A percentile compares a stretch with the other conserved stretches of the same genome.
Evolutionary conservation across 2,888 invertebrate genomes (phyloP).

Genomic region (Stratiomys singularior): DNA sequence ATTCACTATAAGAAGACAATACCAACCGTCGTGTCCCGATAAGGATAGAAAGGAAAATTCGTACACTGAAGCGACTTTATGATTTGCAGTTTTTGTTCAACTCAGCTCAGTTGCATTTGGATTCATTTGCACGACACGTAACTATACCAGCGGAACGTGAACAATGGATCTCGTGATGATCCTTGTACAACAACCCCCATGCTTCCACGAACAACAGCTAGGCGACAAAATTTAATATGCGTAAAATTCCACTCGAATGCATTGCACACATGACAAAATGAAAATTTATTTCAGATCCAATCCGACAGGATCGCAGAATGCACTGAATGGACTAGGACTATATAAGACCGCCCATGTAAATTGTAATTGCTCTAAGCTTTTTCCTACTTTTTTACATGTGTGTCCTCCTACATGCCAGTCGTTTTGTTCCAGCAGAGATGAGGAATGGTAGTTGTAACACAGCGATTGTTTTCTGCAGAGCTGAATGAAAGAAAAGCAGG

Average conservation of each 20-base stretch:
- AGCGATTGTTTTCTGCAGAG: conserved; percentile 23
- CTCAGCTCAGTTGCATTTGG: conserved; percentile 3
- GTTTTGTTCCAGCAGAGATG: neutral
- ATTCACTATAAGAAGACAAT: conserved; percentile 48
- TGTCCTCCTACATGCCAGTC: neutral
- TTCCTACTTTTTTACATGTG: neutral
- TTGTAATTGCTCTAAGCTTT: conserved; percentile 18
- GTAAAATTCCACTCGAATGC: conserved; percentile 44
- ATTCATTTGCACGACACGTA: neutral
- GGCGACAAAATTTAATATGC: conserved; percentile 49
- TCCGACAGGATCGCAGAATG: neutral
- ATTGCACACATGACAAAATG: conserved; percentile 42
- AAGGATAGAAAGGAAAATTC: conserved; percentile 3
- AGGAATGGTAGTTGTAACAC: conserved; percentile 10
- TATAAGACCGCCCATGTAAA: conserved; percentile 29
- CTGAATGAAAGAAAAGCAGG: conserved; percentile 3
- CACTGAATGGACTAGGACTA: neutral
- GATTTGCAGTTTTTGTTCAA: neutral
- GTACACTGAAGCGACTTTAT: neutral
- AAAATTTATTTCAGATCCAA: conserved; percentile 23
- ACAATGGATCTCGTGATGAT: conserved; percentile 7
- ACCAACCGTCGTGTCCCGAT: conserved; percentile 38
- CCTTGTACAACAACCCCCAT: neutral
- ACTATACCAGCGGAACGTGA: neutral
- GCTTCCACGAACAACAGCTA: conserved; percentile 36